Conservation (phyloP, 2,888 invertebrate species). For the Abrostola triplasia region DNA sequence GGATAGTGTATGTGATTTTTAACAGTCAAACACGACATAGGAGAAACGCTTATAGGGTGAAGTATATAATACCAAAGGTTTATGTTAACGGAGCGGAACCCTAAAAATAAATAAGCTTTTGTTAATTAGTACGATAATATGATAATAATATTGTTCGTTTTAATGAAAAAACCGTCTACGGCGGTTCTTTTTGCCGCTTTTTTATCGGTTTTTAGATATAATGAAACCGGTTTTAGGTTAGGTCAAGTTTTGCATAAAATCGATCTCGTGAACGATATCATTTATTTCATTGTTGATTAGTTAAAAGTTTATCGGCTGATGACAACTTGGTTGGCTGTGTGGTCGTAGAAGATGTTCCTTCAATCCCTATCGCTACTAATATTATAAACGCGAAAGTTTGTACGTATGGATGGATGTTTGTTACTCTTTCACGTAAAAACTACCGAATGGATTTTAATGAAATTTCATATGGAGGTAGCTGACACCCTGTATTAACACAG, state of each 20-base stretch:
- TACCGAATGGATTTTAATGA: too few species aligned
- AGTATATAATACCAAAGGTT: background rate
- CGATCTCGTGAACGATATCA: conserved; percentile 21
- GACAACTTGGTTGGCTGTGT: background rate
- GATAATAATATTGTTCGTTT: conserved; percentile 61
- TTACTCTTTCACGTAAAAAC: too few species aligned
- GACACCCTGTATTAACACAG: too few species aligned
- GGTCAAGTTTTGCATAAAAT: conserved; percentile 50
- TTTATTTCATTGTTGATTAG: conserved; percentile 10
- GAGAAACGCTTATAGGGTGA: too few species aligned
- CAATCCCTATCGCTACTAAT: too few species aligned
- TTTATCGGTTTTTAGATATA: conserved; percentile 52
- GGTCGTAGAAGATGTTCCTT: background rate
- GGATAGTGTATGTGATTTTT: too few species aligned
- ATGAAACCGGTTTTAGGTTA: conserved; percentile 46
- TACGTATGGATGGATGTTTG: too few species aligned
- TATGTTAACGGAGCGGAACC: conserved; percentile 16
- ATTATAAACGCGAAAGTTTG: too few species aligned
- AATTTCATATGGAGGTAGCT: too few species aligned
- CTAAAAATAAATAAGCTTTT: conserved; percentile 50
- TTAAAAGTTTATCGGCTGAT: background rate
- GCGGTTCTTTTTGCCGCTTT: conserved; percentile 45
- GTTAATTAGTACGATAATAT: conserved; percentile 61
- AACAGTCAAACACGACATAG: too few species aligned
- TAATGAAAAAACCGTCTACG: conserved; percentile 60